phyloP scores from a whole-genome alignment of 1,140 invertebrate genomes.

The Semibalanus balanoides region DNA sequence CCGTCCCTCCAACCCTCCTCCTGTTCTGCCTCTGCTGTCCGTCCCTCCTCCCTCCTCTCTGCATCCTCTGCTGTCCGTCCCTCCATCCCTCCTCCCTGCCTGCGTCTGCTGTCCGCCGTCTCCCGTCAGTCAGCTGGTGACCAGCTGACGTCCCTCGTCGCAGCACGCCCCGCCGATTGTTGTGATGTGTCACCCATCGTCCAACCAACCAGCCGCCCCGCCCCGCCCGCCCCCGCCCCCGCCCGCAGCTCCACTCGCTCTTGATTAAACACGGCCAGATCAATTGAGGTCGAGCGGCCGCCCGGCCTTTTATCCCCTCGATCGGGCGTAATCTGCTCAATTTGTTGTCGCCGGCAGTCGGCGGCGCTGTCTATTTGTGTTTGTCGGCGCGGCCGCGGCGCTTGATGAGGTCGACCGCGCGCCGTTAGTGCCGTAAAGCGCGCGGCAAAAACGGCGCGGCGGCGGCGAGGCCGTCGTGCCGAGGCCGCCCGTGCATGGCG shows the following conservation, averaged over 20 bases:
- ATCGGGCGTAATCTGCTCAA: background rate
- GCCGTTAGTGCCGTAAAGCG: background rate
- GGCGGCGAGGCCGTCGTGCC: no score
- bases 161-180: background rate
- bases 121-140: background rate
- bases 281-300: background rate
- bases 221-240: no score
- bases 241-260: background rate
- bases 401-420: background rate
- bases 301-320: background rate
- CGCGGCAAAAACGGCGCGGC: no score
- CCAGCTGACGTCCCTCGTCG: no score
- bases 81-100: background rate
- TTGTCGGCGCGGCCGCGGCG: background rate
- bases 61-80: no score
- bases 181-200: background rate
- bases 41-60: no score
- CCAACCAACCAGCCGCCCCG: no score
- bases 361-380: background rate
- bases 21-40: no score
- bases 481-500: no score
- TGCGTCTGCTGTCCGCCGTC: background rate
- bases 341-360: background rate
- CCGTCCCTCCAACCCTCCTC: no score
- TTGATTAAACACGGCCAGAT: background rate